Conservation (phyloP, 1,140 invertebrate species). For the Metopolophium dirhodum region DNA sequence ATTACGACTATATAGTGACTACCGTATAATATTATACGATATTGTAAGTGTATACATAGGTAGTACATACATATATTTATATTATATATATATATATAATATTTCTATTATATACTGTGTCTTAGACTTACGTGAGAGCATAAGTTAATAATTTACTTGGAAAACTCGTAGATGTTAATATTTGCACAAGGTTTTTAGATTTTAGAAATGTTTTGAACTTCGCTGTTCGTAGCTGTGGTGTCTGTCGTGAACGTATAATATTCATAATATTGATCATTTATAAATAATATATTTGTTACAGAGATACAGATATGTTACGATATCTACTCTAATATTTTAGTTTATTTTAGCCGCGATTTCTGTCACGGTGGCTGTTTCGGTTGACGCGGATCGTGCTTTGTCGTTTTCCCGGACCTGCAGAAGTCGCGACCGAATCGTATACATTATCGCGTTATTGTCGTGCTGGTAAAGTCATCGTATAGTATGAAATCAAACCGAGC, state of each 20-base stretch:
- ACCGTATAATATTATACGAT: not conserved
- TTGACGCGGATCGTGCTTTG: constrained; percentile 24
- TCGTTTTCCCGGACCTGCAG: not conserved
- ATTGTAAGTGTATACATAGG: no score
- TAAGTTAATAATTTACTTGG: not conserved
- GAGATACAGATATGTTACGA: not conserved
- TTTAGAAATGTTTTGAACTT: not conserved
- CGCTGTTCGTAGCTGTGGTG: not conserved
- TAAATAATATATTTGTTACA: not conserved
- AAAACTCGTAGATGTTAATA: not conserved
- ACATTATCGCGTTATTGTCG: not conserved
- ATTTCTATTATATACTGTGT: not conserved
- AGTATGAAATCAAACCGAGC: not conserved
- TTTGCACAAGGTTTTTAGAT: not conserved
- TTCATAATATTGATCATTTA: not conserved
- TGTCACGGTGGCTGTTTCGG: not conserved
- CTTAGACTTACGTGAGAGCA: not conserved
- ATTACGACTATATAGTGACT: not conserved
- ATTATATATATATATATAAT: not conserved
- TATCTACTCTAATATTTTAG: not conserved
- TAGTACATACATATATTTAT: no score
- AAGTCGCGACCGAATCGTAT: not conserved
- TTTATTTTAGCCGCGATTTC: not conserved
- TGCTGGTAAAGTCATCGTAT: not conserved
- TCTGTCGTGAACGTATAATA: not conserved